Conservation (phyloP, 2,797 vertebrate genomes). For the Notamacropus eugenii region DNA sequence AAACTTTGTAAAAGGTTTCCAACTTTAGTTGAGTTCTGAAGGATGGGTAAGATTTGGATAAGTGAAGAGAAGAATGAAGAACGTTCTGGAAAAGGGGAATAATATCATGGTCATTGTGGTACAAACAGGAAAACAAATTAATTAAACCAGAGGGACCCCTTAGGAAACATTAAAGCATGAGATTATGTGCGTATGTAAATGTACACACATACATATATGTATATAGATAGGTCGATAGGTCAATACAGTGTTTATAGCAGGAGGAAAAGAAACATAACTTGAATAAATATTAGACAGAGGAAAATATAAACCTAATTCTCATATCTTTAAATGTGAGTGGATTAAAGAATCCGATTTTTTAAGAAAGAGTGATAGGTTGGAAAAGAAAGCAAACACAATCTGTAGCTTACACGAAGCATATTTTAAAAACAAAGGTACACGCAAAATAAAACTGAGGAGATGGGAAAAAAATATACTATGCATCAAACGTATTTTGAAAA, state of each 20-base stretch:
- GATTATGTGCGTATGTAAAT: not conserved
- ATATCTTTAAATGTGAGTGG: not conserved
- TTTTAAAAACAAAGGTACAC: not conserved
- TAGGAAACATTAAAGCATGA: not conserved
- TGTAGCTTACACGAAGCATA: not conserved
- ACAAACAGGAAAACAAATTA: not conserved
- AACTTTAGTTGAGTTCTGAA: not conserved
- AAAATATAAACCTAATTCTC: not conserved
- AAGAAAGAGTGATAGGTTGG: not conserved
- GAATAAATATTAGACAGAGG: not conserved
- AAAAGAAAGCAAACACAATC: not conserved
- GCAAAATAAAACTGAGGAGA: not conserved
- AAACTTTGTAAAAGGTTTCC: not conserved
- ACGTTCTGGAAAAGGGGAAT: not conserved
- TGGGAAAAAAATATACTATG: not conserved
- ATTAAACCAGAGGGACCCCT: not conserved
- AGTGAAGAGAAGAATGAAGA: not conserved
- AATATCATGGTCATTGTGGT: not conserved
- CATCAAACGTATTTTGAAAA: not conserved
- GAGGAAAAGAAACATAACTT: not conserved
- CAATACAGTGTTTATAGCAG: not conserved
- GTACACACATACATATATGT: not conserved
- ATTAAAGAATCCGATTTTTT: not conserved
- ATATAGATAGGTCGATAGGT: not conserved
- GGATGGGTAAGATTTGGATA: not conserved